Evolutionary conservation across 2,888 invertebrate genomes (phyloP).

Genomic region (Colletes collaris): DNA sequence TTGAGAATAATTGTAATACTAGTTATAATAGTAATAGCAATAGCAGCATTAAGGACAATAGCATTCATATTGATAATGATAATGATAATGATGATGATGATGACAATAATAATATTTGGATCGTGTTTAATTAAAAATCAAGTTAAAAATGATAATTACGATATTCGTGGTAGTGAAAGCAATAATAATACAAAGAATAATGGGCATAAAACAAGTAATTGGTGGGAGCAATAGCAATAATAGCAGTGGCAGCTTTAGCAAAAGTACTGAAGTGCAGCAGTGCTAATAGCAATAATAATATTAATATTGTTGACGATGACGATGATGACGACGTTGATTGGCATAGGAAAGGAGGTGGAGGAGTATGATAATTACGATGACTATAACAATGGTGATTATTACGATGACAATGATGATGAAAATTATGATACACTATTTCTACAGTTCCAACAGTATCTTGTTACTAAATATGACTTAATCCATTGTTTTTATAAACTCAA

Average conservation of each 20-base stretch:
- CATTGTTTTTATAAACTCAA: constrained; percentile 99
- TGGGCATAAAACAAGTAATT: background rate
- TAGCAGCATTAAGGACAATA: background rate
- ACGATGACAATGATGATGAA: constrained; percentile 17
- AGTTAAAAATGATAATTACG: background rate
- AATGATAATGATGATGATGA: background rate
- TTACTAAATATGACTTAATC: constrained; percentile 85
- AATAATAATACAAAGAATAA: background rate
- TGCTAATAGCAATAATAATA: background rate
- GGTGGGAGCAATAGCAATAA: background rate
- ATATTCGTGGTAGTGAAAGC: background rate
- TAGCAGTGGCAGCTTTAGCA: background rate
- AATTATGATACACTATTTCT: constrained; percentile 66
- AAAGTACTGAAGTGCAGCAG: background rate
- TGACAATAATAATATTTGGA: background rate
- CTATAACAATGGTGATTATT: constrained; percentile 26
- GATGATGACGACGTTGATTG: background rate
- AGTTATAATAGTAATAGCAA: background rate
- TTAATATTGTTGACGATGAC: background rate
- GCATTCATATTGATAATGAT: constrained; percentile 3
- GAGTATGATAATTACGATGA: constrained; percentile 6
- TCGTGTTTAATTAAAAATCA: background rate
- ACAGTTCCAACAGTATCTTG: constrained; percentile 50
- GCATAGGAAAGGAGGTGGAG: background rate
- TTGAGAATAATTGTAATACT: too few species aligned